A percentile compares a stretch with the other conserved stretches of the same genome.
Evolutionary conservation across 2,888 invertebrate species (phyloP).

Genomic region (Meteorus cinctellus): DNA sequence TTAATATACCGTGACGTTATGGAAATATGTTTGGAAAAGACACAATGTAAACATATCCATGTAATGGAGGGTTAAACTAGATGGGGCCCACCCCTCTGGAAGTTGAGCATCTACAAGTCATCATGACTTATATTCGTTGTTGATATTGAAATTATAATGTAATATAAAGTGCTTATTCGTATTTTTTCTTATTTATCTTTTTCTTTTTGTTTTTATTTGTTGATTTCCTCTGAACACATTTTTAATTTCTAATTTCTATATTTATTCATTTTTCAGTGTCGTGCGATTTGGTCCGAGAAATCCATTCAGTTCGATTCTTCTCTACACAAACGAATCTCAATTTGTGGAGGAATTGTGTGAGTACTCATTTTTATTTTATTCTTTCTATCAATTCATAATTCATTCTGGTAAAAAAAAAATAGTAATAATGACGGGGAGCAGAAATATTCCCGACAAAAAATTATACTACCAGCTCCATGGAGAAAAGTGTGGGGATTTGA

Average conservation of each 20-base stretch:
- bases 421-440: not conserved
- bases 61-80: not conserved
- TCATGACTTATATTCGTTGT: too few species aligned
- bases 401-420: not conserved
- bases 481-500: not conserved
- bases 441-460: not conserved
- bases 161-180: too few species aligned
- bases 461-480: not conserved
- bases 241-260: too few species aligned
- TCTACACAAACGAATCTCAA: not conserved
- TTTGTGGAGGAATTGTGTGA: not conserved
- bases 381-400: not conserved
- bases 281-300: too few species aligned
- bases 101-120: too few species aligned
- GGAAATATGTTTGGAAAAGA: not conserved
- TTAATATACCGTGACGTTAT: slow-evolving; percentile 12
- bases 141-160: too few species aligned
- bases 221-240: too few species aligned
- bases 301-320: too few species aligned
- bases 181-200: too few species aligned
- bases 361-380: not conserved
- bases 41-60: not conserved
- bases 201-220: too few species aligned
- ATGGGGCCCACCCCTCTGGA: too few species aligned
- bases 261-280: too few species aligned